Evolutionary conservation across 2,888 invertebrate genomes (phyloP).

Genomic region (Luperina nickerlii): DNA sequence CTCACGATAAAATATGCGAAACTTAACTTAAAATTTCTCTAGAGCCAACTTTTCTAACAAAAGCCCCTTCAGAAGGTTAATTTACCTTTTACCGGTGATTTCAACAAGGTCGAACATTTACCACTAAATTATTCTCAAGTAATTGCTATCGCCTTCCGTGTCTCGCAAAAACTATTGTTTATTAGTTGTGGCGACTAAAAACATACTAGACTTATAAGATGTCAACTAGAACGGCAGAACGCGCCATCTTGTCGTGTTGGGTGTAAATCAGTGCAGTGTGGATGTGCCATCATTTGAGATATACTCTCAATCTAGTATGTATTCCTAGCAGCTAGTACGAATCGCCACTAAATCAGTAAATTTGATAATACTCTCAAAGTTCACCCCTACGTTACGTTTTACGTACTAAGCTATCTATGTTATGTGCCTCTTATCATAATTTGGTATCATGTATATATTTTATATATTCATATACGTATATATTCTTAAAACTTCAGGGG

Average conservation of each 20-base stretch:
- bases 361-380: slow-evolving; percentile 31
- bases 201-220: slow-evolving; percentile 6
- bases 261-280: slow-evolving; percentile 49
- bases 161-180: slow-evolving; percentile 54
- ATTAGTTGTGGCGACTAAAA: slow-evolving; percentile 20
- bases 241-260: slow-evolving; percentile 5
- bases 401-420: slow-evolving; percentile 64
- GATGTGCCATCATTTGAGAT: slow-evolving; percentile 27
- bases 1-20: background rate
- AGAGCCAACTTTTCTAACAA: slow-evolving; percentile 7
- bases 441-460: slow-evolving; percentile 67
- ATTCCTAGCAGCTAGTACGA: slow-evolving; percentile 20
- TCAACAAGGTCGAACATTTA: slow-evolving; percentile 56
- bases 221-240: slow-evolving; percentile 11
- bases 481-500: slow-evolving; percentile 86
- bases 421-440: slow-evolving; percentile 66
- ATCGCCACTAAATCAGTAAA: slow-evolving; percentile 33
- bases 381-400: slow-evolving; percentile 61
- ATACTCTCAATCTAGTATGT: slow-evolving; percentile 23
- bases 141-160: slow-evolving; percentile 54
- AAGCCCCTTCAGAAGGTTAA: slow-evolving; percentile 33
- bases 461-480: slow-evolving; percentile 73
- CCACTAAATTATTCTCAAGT: slow-evolving; percentile 44
- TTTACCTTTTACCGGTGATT: slow-evolving; percentile 34
- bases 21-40: slow-evolving; percentile 24